Evolutionary conservation across 2,797 vertebrate species (phyloP).

Genomic region (Anabacerthia variegaticeps): DNA sequence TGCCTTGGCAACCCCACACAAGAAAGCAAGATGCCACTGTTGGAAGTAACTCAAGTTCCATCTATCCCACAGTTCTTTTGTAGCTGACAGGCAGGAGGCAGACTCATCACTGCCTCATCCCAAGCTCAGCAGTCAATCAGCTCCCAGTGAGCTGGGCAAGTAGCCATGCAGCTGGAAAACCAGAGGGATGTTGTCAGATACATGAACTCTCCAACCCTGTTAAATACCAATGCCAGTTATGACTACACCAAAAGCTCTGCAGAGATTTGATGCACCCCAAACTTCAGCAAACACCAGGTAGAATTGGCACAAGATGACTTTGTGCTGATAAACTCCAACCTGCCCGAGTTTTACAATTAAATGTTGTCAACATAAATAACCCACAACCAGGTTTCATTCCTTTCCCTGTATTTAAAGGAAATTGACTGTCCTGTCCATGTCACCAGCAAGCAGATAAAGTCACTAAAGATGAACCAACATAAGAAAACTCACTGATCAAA

Average conservation of each 20-base stretch:
- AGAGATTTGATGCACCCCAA: not conserved
- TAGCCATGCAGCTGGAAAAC: not conserved
- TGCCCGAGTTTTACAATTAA: not conserved
- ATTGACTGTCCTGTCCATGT: rapidly evolving
- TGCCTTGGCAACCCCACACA: not conserved
- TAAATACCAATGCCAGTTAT: not conserved
- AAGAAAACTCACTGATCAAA: not conserved
- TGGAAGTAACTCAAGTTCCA: not conserved
- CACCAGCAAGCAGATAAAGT: rapidly evolving
- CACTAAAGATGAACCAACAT: not conserved
- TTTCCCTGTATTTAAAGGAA: not conserved
- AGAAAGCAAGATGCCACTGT: not conserved
- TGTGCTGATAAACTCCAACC: not conserved
- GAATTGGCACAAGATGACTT: not conserved
- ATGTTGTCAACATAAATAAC: not conserved
- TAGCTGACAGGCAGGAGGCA: not conserved
- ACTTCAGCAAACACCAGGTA: not conserved
- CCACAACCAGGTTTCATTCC: not conserved
- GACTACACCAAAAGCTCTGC: not conserved
- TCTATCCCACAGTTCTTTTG: not conserved
- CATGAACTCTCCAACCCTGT: not conserved
- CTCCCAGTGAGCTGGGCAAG: not conserved
- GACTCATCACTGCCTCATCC: not conserved
- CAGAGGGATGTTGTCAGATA: not conserved
- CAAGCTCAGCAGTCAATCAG: not conserved